Conservation (phyloP, 1,140 invertebrate genomes). For the Drosophila setifemur region DNA sequence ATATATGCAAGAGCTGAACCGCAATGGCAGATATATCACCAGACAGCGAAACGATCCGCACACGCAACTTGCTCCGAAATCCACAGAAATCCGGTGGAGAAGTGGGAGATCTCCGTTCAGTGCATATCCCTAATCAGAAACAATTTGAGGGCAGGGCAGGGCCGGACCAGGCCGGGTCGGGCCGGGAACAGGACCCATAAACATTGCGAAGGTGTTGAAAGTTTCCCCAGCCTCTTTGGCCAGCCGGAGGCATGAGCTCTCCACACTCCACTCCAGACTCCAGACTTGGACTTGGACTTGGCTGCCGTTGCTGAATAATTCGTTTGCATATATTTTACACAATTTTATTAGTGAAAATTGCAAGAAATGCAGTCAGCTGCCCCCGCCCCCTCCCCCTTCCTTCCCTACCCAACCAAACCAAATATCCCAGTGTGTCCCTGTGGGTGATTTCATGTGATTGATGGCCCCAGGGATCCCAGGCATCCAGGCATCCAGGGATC, state of each 20-base stretch:
- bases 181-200: slow-evolving; percentile 38
- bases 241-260: slow-evolving; percentile 40
- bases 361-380: slow-evolving; percentile 30
- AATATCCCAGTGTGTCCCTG: slow-evolving; percentile 30
- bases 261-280: no score
- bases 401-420: no score
- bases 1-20: slow-evolving; percentile 66
- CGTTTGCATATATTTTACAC: slow-evolving; percentile 70
- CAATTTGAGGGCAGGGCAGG: slow-evolving; percentile 44
- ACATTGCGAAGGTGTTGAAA: slow-evolving; percentile 77
- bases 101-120: slow-evolving; percentile 9
- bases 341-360: slow-evolving; percentile 70
- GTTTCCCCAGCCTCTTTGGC: slow-evolving; percentile 40
- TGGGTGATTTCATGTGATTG: slow-evolving; percentile 53
- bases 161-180: neutral
- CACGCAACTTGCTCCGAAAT: slow-evolving; percentile 21
- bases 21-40: slow-evolving; percentile 74
- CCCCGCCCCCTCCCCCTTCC: slow-evolving; percentile 8
- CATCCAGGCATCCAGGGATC: neutral
- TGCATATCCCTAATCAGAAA: slow-evolving; percentile 62
- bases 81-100: neutral
- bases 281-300: no score
- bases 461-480: slow-evolving; percentile 25
- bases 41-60: slow-evolving; percentile 29
- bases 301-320: slow-evolving; percentile 43